A percentile compares a stretch with the other conserved stretches of the same genome.
These are phyloP conservation scores for Lymantria monacha DNA, from an alignment of 2,888 invertebrate genomes.

Conservation along the genomic window DNA sequence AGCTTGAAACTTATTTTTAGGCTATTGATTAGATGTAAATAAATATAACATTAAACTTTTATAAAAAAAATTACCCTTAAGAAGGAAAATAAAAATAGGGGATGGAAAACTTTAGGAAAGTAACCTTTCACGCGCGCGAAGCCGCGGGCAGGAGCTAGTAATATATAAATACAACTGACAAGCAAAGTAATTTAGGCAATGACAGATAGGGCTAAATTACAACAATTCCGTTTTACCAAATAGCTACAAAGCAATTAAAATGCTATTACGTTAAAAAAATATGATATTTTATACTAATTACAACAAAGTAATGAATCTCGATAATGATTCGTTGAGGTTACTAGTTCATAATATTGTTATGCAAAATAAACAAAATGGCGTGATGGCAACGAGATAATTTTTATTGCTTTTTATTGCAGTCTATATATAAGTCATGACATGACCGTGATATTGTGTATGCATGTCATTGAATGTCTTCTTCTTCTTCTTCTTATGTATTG, in stretches of 20 bases:
- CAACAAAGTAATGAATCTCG: not conserved
- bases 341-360: conserved; percentile 5
- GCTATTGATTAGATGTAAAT: no score
- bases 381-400: conserved; percentile 17
- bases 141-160: no score
- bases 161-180: no score
- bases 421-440: conserved; percentile 10
- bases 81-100: no score
- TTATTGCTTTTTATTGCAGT: conserved; percentile 17
- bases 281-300: not conserved
- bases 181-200: no score
- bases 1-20: no score
- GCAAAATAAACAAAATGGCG: not conserved
- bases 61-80: no score
- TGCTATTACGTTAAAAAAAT: not conserved
- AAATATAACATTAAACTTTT: no score
- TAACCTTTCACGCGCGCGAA: no score
- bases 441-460: conserved; percentile 13
- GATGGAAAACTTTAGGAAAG: no score
- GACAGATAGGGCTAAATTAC: not conserved
- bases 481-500: no score
- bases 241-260: not conserved
- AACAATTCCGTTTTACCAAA: not conserved
- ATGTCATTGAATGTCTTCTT: not conserved
- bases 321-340: not conserved